Conservation (phyloP, 2,797 vertebrate species). For the Onychomys arenicola region DNA sequence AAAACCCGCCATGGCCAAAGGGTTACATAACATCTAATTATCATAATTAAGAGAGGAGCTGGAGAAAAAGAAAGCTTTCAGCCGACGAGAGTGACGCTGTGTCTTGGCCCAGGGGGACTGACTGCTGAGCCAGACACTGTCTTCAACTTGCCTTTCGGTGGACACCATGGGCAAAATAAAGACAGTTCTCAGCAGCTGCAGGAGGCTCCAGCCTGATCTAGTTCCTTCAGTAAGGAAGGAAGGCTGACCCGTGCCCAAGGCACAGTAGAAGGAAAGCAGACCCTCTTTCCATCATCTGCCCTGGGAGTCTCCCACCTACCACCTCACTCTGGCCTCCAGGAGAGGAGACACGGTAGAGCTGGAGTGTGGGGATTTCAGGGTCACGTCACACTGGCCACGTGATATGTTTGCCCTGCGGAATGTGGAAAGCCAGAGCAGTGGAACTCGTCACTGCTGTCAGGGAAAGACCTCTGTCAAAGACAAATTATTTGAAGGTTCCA, state of each 20-base stretch:
- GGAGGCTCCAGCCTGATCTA: fast-evolving
- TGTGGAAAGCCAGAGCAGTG: background rate
- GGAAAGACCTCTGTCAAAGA: background rate
- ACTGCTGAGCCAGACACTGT: background rate
- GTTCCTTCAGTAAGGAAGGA: no score
- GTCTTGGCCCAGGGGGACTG: background rate
- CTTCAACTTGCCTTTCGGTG: background rate
- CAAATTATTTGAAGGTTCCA: background rate
- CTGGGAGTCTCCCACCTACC: background rate
- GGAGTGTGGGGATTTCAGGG: background rate
- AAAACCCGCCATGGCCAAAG: background rate
- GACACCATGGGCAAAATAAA: background rate
- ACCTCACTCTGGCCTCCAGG: background rate
- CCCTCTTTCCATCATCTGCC: background rate
- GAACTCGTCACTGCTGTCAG: no score
- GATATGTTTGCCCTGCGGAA: fast-evolving
- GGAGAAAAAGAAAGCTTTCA: background rate
- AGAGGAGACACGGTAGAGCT: background rate
- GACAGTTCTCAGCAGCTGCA: fast-evolving
- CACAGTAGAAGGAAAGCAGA: no score
- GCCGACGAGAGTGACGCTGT: background rate
- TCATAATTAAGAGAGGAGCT: background rate
- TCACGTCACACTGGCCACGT: fast-evolving
- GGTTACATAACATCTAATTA: background rate
- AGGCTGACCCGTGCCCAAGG: background rate